These are phyloP conservation scores for Styela clava DNA, from an alignment of 23 tunicate genomes.

Conservation along the genomic window DNA sequence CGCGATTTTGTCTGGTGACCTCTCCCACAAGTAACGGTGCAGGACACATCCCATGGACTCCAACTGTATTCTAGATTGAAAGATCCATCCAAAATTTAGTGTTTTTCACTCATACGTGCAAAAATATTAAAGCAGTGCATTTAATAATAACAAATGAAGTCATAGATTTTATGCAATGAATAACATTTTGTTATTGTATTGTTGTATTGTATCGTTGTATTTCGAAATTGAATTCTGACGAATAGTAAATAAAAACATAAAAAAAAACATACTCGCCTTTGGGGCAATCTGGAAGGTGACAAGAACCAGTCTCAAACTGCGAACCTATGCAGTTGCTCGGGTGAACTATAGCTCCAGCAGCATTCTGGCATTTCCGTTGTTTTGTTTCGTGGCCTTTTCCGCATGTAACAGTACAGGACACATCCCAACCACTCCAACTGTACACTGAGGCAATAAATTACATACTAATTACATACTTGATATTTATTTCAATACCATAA, in stretches of 20 bases:
- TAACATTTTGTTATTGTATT: no score
- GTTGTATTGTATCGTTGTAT: no score
- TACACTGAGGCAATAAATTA: background rate
- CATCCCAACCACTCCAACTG: background rate
- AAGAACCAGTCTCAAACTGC: background rate
- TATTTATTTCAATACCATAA: no score
- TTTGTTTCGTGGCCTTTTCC: background rate
- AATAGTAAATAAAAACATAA: no score
- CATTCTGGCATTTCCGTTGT: background rate
- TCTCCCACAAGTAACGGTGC: constrained; percentile 5
- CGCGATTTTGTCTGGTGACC: background rate
- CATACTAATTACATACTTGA: no score
- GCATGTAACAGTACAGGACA: background rate
- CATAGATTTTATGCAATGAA: no score
- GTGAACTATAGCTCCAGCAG: background rate
- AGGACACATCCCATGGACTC: background rate
- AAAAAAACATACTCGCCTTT: no score
- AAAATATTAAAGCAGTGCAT: no score
- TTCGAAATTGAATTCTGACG: no score
- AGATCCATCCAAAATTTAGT: no score
- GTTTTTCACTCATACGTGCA: no score
- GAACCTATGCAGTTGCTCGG: background rate
- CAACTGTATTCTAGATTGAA: background rate
- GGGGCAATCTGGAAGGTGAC: background rate
- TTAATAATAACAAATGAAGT: no score